Evolutionary conservation across 2,113 vertebrate genomes (phyloP), one percentile per base, ranked within the genome.

Genomic region (Seriola quinqueradiata): DNA sequence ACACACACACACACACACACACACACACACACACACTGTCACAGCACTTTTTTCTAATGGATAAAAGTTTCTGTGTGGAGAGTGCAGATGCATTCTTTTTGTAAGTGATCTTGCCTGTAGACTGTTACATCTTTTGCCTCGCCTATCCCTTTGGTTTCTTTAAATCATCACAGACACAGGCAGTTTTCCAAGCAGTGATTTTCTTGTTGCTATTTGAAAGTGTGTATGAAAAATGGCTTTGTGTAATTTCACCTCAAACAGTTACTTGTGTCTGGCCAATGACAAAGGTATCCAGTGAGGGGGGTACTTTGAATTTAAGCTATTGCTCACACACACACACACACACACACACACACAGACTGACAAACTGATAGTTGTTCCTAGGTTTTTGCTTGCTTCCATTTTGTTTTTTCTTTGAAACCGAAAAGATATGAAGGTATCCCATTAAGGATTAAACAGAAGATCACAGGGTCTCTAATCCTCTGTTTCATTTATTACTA

Each of bases 401-500:
- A 5, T 75, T 54, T 25, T 11, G 5, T 48, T 84, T 75, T 32
- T 32, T 58, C 7, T 48, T 66, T 44, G 40, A 60, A 66, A 54
- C 0, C 1, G 44, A 42, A 44, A 69, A 69, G 2, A 78, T 73
- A 36, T 54, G 7, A 57, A 68, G 21, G 68, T 44, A 64, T 61
- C 32, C 19, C n/a, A 25, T 17, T 54, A 72, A 75, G 64, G 76
- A 73, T 85, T 66, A 77, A 82, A 83, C 4, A n/a, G 66, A 63
- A 75, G 46, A 89, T 88, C 66, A 75, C 69, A 72, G 40, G 17
- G 58, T 76, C 73, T 25, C 25, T 81, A 81, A 83, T 89, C 78
- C 73, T 58, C 36, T 58, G 10, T 67, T 69, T 74, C 2, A 70
- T 50, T 70, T 79, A 76, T 68, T 77, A 64, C 28, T 50, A 44